Conservation (phyloP, 1,140 invertebrate genomes). For the Harlomillsia oculata region DNA sequence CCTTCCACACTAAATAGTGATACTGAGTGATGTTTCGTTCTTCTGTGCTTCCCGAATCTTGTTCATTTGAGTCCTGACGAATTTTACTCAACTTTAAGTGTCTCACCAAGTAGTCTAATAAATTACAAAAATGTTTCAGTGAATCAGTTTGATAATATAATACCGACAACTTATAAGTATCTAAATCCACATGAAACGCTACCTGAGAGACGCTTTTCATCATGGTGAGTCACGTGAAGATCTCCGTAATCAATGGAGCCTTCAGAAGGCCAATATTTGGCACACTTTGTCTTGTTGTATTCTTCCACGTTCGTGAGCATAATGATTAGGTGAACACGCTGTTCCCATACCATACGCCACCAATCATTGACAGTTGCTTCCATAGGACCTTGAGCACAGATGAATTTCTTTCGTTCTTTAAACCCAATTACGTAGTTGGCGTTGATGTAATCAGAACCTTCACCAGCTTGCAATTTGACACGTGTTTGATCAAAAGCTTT, state of each 20-base stretch:
- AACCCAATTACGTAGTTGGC: conserved; percentile 85
- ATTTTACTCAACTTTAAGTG: conserved; percentile 56
- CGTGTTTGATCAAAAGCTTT: conserved; percentile 87
- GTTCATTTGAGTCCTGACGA: conserved; percentile 35
- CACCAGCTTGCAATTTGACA: conserved; percentile 63
- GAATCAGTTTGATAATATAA: no score
- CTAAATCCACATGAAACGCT: conserved; percentile 1
- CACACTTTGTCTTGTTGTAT: conserved; percentile 85
- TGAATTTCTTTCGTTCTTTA: conserved; percentile 85
- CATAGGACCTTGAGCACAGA: conserved; percentile 85
- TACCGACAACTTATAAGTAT: no score
- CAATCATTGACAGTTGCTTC: conserved; percentile 87
- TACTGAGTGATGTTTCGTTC: conserved; percentile 73
- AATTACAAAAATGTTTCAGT: not conserved
- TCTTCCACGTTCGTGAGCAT: conserved; percentile 92
- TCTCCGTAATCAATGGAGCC: conserved; percentile 64
- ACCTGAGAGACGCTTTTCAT: conserved; percentile 55
- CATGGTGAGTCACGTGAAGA: conserved; percentile 63
- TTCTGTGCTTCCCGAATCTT: conserved; percentile 48
- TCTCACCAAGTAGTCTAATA: conserved; percentile 64
- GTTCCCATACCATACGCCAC: conserved; percentile 97
- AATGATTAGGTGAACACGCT: conserved; percentile 78
- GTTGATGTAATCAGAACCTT: conserved; percentile 84
- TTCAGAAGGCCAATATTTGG: conserved; percentile 73
- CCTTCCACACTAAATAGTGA: conserved; percentile 90